Evolutionary conservation across 2,888 invertebrate species (phyloP), one percentile per base, ranked within the genome.

Genomic region (Teinopalpus imperialis): DNA sequence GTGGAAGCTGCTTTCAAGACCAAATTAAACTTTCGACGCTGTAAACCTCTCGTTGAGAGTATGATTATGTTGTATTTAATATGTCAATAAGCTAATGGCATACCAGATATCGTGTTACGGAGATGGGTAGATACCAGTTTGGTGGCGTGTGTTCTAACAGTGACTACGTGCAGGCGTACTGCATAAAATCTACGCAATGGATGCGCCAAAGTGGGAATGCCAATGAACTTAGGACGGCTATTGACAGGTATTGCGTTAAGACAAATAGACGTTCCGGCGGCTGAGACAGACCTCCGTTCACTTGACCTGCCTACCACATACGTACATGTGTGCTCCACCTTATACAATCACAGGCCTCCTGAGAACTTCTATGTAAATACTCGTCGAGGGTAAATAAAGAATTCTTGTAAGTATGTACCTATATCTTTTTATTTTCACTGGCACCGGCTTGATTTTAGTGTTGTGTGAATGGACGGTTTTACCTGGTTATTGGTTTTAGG

Each of bases 211-310:
- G 81, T 79, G 68, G 73, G 74, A 78, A 78, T 82, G 87, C 81
- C 86, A 87, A 81, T 86, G 87, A 86, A 87, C 86, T 85, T 83
- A 72, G 73, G 78, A 76, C 80, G 80, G 78, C 75, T 83, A 83
- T 87, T 83, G 86, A 87, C 86, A 82, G 81, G 81, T 83, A 87
- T 87, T 85, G 86, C 86, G 86, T 83, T 85, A 86, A 87, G 76
- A 86, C 86, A 86, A 86, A 87, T 78, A 87, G 70, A 79, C 74
- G 81, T 76, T 73, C 76, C 75, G 79, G 77, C 79, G 76, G 70
- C 79, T 77, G 70, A 79, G 78, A 74, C 76, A 74, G 81, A 80
- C 80, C 83, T 74, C 82, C 81, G 81, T 76, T 83, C 81, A 74
- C 81, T 82, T 79, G 80, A 80, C 79, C 82, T 62, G 68, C 61